Evolutionary conservation across 2,888 invertebrate genomes (phyloP).

Genomic region (Drosophila nr. perissopoda): DNA sequence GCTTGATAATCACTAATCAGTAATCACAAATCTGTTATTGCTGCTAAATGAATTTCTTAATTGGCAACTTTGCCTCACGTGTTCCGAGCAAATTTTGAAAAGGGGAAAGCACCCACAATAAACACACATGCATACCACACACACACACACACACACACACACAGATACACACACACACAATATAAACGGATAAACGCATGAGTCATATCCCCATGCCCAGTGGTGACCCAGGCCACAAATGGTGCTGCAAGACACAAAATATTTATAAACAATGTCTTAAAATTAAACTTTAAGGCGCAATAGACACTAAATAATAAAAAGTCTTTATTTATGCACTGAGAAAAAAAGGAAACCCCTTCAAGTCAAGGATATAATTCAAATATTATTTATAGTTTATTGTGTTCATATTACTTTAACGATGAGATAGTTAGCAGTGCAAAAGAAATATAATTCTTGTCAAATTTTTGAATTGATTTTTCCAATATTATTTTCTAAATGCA

Average conservation of each 20-base stretch:
- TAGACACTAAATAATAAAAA: background rate
- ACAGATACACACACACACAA: background rate
- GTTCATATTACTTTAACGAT: too few relatives aligned
- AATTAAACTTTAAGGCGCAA: constrained; percentile 33
- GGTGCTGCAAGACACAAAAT: constrained; percentile 32
- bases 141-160: background rate
- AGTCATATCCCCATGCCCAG: constrained; percentile 2
- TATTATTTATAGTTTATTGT: background rate
- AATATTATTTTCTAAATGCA: background rate
- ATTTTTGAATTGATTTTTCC: background rate
- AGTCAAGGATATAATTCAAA: background rate
- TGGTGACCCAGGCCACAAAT: constrained; percentile 16
- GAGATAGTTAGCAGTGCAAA: background rate
- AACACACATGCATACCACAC: background rate
- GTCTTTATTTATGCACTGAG: background rate
- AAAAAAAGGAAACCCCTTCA: background rate
- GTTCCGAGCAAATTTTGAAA: constrained; percentile 3
- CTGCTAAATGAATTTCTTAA: constrained; percentile 14
- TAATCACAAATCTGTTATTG: constrained; percentile 9
- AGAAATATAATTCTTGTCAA: background rate
- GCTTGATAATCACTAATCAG: constrained; percentile 15
- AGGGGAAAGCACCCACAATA: constrained; percentile 34
- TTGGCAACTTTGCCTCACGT: constrained; percentile 1
- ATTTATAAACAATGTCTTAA: constrained; percentile 55
- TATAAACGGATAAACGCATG: background rate